Base-by-base conservation (phyloP, 1,140 invertebrate species). In the Stratiolaelaps scimitus region DNA sequence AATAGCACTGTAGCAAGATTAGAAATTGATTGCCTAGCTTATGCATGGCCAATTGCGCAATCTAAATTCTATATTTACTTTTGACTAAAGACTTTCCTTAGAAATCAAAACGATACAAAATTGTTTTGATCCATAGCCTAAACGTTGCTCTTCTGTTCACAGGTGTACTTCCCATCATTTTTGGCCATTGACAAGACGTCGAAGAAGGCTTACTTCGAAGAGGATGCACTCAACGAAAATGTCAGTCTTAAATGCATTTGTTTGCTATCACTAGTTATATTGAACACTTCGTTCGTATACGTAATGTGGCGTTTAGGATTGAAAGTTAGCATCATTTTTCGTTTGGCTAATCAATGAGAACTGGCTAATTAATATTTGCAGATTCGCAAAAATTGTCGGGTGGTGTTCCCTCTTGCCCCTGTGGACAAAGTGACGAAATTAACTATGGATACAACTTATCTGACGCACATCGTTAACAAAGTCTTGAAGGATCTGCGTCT, bases 91-190 rank as follows among this genome's bases (percentile, higher is more conserved):
- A n/a, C n/a, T n/a, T n/a, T n/a, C n/a, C n/a, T n/a, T n/a, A n/a
- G n/a, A n/a, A n/a, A n/a, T n/a, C n/a, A n/a, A n/a, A n/a, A n/a
- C n/a, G n/a, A n/a, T n/a, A n/a, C n/a, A n/a, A n/a, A n/a, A n/a
- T n/a, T n/a, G n/a, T n/a, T n/a, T n/a, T n/a, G n/a, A n/a, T n/a
- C n/a, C n/a, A n/a, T n/a, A 40, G 34, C 10, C 34, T 40, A 4
- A 40, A 40, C 4, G 10, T 40, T 40, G 10, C 10, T 4, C 4
- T 6, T 40, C 5, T 40, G 5, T 6, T 40, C 82, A 23, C 53
- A 60, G 53, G 34, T 60, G 17, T 83, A 83, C 74, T 81, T 83
- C 72, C 81, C 81, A 17, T 76, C 79, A 67, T 76, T 82, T 34
- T 78, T 79, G 66, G 79, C 80, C 29, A 74, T 76, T n/a, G 72